Evolutionary conservation across 2,113 vertebrate species (phyloP), one percentile per base, ranked within the genome.

Genomic region (Lichenostomus cassidix): DNA sequence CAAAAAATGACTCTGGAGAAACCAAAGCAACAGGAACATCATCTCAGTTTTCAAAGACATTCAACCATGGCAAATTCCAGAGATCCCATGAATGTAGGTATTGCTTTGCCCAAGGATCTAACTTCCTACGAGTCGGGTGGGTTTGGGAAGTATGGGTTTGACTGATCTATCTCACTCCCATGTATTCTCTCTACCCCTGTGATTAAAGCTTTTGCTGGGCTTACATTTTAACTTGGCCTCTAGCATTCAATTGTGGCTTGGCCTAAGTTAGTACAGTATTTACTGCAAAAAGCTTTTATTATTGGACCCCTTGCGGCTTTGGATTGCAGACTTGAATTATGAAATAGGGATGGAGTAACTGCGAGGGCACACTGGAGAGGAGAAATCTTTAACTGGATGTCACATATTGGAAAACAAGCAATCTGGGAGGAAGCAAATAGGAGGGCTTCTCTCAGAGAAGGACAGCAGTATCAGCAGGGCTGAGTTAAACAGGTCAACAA

Each of bases 281-380:
- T 92, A 93, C 82, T 86, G 94, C 90, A 90, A 90, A 94, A 93
- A 89, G 67, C 79, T 83, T 96, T 97, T 88, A 93, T 96, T 89
- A 86, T 52, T 4, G 7, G 82, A 95, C 92, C 88, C 92, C 93
- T 92, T 47, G 79, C 0, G 4, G 94, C 73, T 95, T 78, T 71
- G 73, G 73, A 96, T 89, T 94, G 92, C 92, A 90, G 90, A 37
- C 31, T 20, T 25, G 59, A 87, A 69, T 95, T 94, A 95, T 75
- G 92, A 96, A 96, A 96, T 35, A 85, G 0, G 33, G 92, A 96
- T 90, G 71, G 80, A 94, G 75, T 76, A 95, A 94, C 91, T 44
- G 83, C 0, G 4, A 96, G 68, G 11, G 44, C 53, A 93, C 53
- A 39, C 1, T 42, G 50, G 70, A 78, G 75, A 89, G 58, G 13